A percentile compares a stretch with the other conserved stretches of the same genome.
Evolutionary conservation across 2,113 vertebrate genomes (phyloP).

Genomic region (Procavia capensis): DNA sequence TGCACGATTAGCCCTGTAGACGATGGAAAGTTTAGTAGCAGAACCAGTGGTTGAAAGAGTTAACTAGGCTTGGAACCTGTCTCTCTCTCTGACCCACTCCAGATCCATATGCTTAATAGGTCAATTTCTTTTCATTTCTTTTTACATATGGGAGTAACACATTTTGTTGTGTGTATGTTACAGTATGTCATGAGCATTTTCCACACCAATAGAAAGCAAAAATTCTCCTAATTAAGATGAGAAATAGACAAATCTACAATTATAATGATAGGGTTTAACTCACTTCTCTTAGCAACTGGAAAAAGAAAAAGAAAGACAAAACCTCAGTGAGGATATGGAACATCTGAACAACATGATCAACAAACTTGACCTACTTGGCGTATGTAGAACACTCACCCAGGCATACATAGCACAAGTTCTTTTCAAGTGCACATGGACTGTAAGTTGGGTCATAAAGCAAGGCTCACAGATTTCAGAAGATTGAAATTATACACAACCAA

Average conservation of each 20-base stretch:
- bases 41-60: neutral
- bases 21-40: neutral
- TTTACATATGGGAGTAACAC: neutral
- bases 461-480: neutral
- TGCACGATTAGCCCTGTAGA: neutral
- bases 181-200: neutral
- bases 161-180: neutral
- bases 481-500: neutral
- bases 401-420: neutral
- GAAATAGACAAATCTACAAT: neutral
- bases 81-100: neutral
- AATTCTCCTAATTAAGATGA: neutral
- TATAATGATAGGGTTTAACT: neutral
- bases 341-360: neutral
- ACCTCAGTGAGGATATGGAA: neutral
- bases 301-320: slow-evolving; percentile 13
- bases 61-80: neutral
- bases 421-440: neutral
- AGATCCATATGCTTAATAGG: neutral
- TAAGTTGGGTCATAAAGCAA: neutral
- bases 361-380: neutral
- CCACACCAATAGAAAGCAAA: neutral
- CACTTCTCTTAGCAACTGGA: slow-evolving; percentile 21
- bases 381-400: neutral
- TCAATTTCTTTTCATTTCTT: neutral